Percentiles rank a stretch among this genome's conserved stretches.
Evolutionary conservation across 1,140 invertebrate species (phyloP).

Genomic region (Maconellicoccus hirsutus): DNA sequence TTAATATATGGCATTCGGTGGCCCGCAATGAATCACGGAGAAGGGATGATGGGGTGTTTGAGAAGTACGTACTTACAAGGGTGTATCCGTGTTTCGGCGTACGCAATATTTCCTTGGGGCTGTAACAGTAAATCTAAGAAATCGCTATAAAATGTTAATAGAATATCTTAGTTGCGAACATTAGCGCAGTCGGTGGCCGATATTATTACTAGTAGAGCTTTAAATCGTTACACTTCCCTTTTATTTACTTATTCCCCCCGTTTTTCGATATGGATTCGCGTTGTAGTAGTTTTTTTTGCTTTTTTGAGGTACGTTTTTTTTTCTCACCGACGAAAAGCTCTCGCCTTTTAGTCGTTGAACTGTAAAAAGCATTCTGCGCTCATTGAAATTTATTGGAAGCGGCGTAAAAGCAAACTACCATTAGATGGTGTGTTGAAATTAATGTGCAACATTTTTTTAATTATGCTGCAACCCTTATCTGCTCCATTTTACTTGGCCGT

Average conservation of each 20-base stretch:
- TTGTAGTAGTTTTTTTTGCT: too few species aligned
- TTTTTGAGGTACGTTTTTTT: not conserved
- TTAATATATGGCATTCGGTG: not conserved
- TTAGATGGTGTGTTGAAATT: too few species aligned
- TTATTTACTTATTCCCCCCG: not conserved
- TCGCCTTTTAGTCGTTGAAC: too few species aligned
- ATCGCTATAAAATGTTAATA: conserved; percentile 10
- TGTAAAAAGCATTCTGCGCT: too few species aligned
- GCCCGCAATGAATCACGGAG: not conserved
- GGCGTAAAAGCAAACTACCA: too few species aligned
- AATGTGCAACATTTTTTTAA: too few species aligned
- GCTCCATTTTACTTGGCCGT: too few species aligned
- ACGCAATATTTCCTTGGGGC: not conserved
- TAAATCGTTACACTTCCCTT: conserved; percentile 8
- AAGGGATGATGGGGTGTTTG: not conserved
- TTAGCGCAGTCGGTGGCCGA: not conserved
- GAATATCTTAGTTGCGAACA: conserved; percentile 8
- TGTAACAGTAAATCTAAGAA: conserved; percentile 4
- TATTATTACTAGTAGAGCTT: not conserved
- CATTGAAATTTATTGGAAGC: too few species aligned
- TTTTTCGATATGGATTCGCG: too few species aligned
- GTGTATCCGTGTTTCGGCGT: not conserved
- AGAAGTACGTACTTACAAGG: not conserved
- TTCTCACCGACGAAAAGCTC: not conserved
- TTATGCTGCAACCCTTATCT: too few species aligned